These are phyloP conservation scores for Fragum whitleyi DNA, from an alignment of 2,888 invertebrate genomes.

Conservation along the genomic window DNA sequence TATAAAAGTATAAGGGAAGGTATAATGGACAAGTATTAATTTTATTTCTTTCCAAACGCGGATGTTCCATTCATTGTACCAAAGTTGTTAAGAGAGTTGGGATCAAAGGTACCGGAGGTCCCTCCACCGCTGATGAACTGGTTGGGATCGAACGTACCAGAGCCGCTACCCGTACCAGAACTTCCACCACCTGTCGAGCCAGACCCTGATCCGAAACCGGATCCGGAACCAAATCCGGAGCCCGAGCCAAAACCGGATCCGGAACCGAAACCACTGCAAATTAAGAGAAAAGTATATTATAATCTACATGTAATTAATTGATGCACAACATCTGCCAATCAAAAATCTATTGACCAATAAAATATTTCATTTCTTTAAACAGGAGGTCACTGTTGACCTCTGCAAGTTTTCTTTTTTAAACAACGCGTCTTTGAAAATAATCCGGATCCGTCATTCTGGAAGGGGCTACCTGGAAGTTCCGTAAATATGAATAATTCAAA, in stretches of 20 bases:
- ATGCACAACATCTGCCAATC: too few species aligned
- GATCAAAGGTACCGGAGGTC: conserved; percentile 54
- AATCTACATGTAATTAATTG: too few species aligned
- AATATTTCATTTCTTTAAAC: too few species aligned
- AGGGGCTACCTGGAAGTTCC: too few species aligned
- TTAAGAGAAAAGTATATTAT: not conserved
- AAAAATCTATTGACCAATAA: too few species aligned
- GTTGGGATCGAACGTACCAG: conserved; percentile 40
- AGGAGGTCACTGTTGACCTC: too few species aligned
- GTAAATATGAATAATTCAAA: too few species aligned
- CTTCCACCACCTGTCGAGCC: not conserved
- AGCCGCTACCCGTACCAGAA: not conserved
- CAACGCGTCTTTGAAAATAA: too few species aligned
- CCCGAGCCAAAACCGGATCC: not conserved
- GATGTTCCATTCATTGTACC: conserved; percentile 26
- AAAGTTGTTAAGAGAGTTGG: conserved; percentile 46
- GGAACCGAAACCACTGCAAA: not conserved
- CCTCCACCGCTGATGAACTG: conserved; percentile 39
- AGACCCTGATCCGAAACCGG: conserved; percentile 3
- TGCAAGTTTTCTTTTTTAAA: too few species aligned
- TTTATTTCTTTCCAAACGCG: conserved; percentile 32
- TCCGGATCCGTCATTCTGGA: too few species aligned
- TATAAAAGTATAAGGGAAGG: too few species aligned
- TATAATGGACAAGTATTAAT: too few species aligned
- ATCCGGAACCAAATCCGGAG: conserved; percentile 11